phyloP scores from a whole-genome alignment of 2,888 invertebrate genomes.

The Stratiomys singularior region DNA sequence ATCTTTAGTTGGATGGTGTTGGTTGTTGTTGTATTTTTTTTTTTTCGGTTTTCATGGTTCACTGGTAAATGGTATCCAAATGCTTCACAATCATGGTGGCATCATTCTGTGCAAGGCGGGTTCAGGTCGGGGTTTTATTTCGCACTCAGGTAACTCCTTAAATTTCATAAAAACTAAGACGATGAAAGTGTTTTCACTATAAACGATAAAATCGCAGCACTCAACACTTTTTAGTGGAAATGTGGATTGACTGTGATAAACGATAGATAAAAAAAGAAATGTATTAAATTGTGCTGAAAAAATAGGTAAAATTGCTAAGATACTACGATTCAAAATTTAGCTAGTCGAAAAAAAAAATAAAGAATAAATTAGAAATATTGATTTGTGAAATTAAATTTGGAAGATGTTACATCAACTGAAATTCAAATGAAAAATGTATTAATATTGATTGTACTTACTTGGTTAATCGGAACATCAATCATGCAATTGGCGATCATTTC shows the following conservation, averaged over 20 bases:
- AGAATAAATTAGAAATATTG: constrained; percentile 1
- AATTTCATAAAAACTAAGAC: constrained; percentile 19
- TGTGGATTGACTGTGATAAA: constrained; percentile 53
- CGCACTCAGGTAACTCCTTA: constrained; percentile 11
- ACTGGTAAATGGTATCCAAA: constrained; percentile 2
- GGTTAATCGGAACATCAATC: constrained; percentile 37
- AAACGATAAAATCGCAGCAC: constrained; percentile 29
- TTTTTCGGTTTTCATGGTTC: not conserved
- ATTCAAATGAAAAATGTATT: not conserved
- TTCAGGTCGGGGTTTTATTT: constrained; percentile 12
- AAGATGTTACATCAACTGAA: not conserved
- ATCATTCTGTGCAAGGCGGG: constrained; percentile 36
- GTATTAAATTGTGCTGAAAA: constrained; percentile 10
- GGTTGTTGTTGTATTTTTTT: too few relatives aligned
- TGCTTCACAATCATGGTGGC: not conserved
- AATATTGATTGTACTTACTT: constrained; percentile 39
- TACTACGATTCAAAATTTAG: constrained; percentile 5
- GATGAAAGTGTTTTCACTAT: constrained; percentile 33
- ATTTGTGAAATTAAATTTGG: not conserved
- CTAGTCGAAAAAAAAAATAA: not conserved
- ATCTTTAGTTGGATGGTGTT: constrained; percentile 4
- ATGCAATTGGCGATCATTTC: constrained; percentile 11
- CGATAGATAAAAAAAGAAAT: constrained; percentile 30
- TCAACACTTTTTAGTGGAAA: constrained; percentile 54
- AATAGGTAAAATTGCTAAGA: not conserved